Evolutionary conservation across 2,113 vertebrate genomes (phyloP).

Genomic region (Corythaixoides concolor): DNA sequence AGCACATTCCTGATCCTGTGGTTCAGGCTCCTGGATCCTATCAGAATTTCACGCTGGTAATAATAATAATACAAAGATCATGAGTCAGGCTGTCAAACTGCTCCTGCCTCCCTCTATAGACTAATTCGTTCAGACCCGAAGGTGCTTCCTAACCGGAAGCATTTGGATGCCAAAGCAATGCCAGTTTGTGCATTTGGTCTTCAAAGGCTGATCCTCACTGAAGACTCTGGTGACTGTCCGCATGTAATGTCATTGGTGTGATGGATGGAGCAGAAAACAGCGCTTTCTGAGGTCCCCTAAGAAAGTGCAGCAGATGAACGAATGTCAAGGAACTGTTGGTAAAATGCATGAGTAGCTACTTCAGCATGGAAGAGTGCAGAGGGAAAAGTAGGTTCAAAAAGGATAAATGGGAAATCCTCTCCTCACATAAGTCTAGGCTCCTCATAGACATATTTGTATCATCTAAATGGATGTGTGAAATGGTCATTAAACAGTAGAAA

Average conservation of each 20-base stretch:
- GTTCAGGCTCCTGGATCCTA: background rate
- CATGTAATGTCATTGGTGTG: background rate
- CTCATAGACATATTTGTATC: background rate
- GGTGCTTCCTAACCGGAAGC: background rate
- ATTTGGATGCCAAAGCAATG: accelerated
- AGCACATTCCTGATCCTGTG: background rate
- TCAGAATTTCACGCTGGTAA: background rate
- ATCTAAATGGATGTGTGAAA: background rate
- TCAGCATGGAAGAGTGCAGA: background rate
- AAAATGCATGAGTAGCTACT: background rate
- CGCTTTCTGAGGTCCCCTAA: background rate
- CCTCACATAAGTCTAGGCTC: background rate
- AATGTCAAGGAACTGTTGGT: background rate
- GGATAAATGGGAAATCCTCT: background rate
- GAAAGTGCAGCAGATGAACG: background rate
- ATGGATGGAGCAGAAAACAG: background rate
- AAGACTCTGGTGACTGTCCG: background rate
- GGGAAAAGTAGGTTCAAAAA: background rate
- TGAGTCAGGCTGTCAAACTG: background rate
- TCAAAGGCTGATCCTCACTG: background rate
- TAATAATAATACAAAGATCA: background rate
- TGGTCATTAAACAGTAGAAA: background rate
- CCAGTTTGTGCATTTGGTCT: background rate
- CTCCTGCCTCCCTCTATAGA: background rate
- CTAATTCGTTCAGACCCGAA: background rate